A percentile compares a stretch with the other conserved stretches of the same genome.
These are phyloP conservation scores for Myotis davidii DNA, from an alignment of 2,113 vertebrate species.

Conservation along the genomic window DNA sequence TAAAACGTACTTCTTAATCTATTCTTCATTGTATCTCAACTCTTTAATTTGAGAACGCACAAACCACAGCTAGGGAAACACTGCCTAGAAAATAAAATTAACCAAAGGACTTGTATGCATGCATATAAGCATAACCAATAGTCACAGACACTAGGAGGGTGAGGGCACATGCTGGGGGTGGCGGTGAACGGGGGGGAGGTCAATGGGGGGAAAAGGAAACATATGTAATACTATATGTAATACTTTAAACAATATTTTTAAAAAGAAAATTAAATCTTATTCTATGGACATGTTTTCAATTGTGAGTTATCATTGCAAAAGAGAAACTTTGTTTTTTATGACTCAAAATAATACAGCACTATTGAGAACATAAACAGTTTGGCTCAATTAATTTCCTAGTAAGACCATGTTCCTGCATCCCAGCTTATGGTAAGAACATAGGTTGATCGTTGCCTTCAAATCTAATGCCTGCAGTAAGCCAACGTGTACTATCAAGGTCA, in stretches of 20 bases:
- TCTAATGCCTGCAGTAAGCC: not conserved
- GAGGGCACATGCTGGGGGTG: too few species aligned
- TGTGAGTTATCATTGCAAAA: not conserved
- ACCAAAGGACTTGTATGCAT: too few species aligned
- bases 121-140: too few species aligned
- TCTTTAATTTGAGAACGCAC: not conserved
- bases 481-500: not conserved
- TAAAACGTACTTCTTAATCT: not conserved
- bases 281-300: not conserved
- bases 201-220: too few species aligned
- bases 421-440: not conserved
- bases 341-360: not conserved
- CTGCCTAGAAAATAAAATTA: not conserved
- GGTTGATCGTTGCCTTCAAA: not conserved
- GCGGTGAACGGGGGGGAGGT: too few species aligned
- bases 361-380: not conserved
- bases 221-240: too few species aligned
- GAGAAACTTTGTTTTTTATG: not conserved
- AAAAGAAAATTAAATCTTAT: not conserved
- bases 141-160: too few species aligned
- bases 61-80: not conserved
- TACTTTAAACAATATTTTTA: too few species aligned
- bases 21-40: not conserved
- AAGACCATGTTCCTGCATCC: not conserved
- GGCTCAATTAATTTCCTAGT: not conserved